Evolutionary conservation across 2,113 vertebrate species (phyloP).

Genomic region (Taurulus bubalis): DNA sequence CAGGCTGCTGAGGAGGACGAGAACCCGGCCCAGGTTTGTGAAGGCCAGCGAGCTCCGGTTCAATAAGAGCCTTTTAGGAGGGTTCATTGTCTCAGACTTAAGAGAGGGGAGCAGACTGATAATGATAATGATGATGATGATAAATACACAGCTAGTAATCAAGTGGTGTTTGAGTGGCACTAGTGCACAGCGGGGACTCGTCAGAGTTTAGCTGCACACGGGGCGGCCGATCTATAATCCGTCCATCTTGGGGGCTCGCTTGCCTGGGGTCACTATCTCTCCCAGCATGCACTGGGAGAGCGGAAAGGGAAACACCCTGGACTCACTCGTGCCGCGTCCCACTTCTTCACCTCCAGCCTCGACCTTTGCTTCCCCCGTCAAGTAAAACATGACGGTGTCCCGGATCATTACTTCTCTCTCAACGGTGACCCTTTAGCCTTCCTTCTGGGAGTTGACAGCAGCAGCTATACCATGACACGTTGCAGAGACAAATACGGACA

Average conservation of each 20-base stretch:
- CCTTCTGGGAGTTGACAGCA: not conserved
- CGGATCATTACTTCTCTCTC: not conserved
- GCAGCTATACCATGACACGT: not conserved
- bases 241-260: conserved; percentile 23
- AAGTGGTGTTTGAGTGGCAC: conserved; percentile 75
- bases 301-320: not conserved
- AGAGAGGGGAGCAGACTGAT: conserved; percentile 79
- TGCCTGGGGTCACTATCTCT: conserved; percentile 37
- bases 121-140: conserved; percentile 71
- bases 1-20: conserved; percentile 58
- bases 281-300: conserved; percentile 55
- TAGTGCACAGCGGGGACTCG: conserved; percentile 67
- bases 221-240: conserved; percentile 62
- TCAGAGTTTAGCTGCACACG: conserved; percentile 50
- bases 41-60: conserved; percentile 61
- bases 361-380: not conserved
- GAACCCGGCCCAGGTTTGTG: conserved; percentile 44
- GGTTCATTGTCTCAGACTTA: conserved; percentile 79
- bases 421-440: not conserved
- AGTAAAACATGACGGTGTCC: not conserved
- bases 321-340: not conserved
- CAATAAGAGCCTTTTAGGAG: conserved; percentile 74
- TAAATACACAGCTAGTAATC: conserved; percentile 77
- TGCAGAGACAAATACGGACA: not conserved
- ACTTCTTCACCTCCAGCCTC: not conserved